Percentiles rank a stretch among this genome's conserved stretches.
Conservation (phyloP, 2,113 vertebrate species). For the Scolopax mira region DNA sequence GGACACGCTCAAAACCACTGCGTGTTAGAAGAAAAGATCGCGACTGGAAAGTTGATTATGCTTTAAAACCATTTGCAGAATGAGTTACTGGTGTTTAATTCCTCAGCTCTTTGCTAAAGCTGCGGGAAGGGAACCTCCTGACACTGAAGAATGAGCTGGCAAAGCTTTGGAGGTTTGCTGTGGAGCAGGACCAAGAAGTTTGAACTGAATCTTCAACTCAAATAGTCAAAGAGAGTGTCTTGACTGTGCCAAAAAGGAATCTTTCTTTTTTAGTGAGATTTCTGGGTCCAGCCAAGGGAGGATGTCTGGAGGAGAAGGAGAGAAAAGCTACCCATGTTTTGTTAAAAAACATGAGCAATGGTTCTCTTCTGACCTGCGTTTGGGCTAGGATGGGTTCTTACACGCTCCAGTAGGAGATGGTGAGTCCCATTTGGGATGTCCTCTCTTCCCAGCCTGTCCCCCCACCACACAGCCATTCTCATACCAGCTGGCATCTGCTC, state of each 20-base stretch:
- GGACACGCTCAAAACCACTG: background rate
- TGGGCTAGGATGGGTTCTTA: background rate
- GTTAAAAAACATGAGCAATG: background rate
- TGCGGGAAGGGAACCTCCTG: background rate
- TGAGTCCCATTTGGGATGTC: accelerated
- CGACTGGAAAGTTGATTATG: background rate
- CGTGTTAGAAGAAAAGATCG: background rate
- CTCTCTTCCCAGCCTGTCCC: background rate
- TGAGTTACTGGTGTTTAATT: background rate
- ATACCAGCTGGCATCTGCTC: background rate
- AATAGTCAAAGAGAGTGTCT: background rate
- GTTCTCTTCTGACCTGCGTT: background rate
- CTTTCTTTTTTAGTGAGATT: background rate
- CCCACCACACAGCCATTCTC: background rate
- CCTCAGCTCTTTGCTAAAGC: background rate
- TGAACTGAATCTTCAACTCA: background rate
- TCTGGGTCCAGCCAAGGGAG: background rate
- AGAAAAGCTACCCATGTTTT: accelerated
- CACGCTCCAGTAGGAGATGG: background rate
- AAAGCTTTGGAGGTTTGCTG: background rate
- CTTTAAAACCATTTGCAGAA: background rate
- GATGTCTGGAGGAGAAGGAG: background rate
- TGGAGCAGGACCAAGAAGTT: background rate
- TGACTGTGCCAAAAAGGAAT: background rate
- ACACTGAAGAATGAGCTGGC: background rate